Evolutionary conservation across 2,113 vertebrate species (phyloP).

Genomic region (Carassius gibelio): DNA sequence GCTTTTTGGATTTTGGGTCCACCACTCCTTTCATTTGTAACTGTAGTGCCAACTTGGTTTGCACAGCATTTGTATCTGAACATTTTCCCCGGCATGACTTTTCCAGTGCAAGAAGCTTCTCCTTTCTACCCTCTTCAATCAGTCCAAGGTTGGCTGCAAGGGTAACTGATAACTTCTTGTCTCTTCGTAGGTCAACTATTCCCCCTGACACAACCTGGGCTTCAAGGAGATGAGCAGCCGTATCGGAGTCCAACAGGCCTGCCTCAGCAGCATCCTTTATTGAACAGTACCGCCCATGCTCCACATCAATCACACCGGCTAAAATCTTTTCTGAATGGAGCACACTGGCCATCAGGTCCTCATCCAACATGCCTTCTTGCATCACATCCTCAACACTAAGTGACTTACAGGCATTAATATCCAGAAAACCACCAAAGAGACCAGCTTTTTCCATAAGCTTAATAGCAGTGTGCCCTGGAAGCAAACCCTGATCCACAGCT

Average conservation of each 20-base stretch:
- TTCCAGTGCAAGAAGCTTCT: conserved; percentile 82
- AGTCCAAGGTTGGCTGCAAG: conserved; percentile 89
- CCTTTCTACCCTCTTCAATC: conserved; percentile 75
- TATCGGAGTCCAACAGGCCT: conserved; percentile 86
- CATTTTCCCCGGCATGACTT: conserved; percentile 86
- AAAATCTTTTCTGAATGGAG: conserved; percentile 84
- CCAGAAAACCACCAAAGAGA: conserved; percentile 90
- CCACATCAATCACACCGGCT: conserved; percentile 84
- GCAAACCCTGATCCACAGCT: conserved; percentile 76
- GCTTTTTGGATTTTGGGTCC: conserved; percentile 80
- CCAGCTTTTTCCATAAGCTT: conserved; percentile 84
- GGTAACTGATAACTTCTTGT: conserved; percentile 89
- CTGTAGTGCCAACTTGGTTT: conserved; percentile 82
- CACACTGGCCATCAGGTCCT: conserved; percentile 85
- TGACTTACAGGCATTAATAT: conserved; percentile 75
- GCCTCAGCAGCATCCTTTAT: conserved; percentile 80
- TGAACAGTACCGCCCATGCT: conserved; percentile 75
- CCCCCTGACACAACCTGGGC: conserved; percentile 91
- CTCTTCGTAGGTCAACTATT: conserved; percentile 85
- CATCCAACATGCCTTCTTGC: conserved; percentile 85
- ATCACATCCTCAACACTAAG: conserved; percentile 84
- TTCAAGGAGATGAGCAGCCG: conserved; percentile 83
- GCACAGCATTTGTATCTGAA: conserved; percentile 67
- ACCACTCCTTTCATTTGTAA: conserved; percentile 86
- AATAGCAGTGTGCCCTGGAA: conserved; percentile 84